Evolutionary conservation across 1,140 invertebrate genomes (phyloP), one percentile per base, ranked within the genome.

Genomic region (Helicoverpa armigera): DNA sequence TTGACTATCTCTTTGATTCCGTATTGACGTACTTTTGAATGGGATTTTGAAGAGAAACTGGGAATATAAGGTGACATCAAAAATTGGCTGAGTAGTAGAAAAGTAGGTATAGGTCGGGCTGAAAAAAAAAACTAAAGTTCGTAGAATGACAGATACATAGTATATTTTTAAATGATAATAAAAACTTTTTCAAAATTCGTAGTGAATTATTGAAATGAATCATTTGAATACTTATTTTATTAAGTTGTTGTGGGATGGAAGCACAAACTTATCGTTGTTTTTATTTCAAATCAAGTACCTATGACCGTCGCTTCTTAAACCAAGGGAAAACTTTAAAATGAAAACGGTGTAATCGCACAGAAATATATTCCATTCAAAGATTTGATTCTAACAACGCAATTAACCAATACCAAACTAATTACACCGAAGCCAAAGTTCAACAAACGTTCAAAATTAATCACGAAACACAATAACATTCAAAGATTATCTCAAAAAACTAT

Each of bases 401-500:
- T 69, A 79, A 16, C 51, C 12, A 50, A 70, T 18, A 3, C 16
- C 51, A 63, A 63, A 78, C 50, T 79, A 69, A 79, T 79, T 79
- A 23, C 76, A 79, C 23, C 31, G 3, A 80, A 65, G 61, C 76
- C 82, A 79, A 72, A 83, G 82, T n/a, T 69, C 82, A 54, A 72
- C 29, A 75, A 63, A 76, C 31, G 43, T 13, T 43, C 11, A 61
- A 82, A 72, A 82, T 82, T 70, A 82, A 82, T 82, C 77, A 76
- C 43, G 31, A 53, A 51, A 63, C 48, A 80, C 67, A 79, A 61
- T 76, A 79, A 61, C n/a, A 61, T 18, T 16, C 29, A 12, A 43
- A 76, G 72, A 83, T 79, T 76, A 83, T 80, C 82, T 83, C 35
- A 16, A 61, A 80, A 83, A 82, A 82, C 80, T 83, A 83, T 79